Base-by-base conservation (phyloP, 2,888 invertebrate species). In the Erebia ligea region DNA sequence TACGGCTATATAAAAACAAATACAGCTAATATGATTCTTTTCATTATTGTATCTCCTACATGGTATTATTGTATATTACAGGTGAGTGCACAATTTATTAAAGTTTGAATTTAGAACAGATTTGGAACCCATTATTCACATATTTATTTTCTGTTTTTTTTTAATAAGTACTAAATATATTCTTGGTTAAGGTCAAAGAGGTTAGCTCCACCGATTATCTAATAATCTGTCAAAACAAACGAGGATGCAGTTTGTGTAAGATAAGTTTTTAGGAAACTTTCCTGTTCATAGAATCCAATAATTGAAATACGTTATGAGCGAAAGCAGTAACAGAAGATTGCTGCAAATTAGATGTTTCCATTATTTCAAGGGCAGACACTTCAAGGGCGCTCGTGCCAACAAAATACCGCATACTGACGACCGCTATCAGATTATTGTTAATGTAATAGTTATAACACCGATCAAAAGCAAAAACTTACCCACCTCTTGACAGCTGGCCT, bases 401-500 rank as follows among this genome's bases (percentile, higher is more conserved):
- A 76, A 77, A 79, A 75, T 77, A 73, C 72, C 73, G 76, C 76
- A 77, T 75, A 72, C 69, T 65, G 70, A 69, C 73, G 74, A 73
- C 73, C 62, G 67, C 74, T 76, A 74, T 70, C 56, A 63, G 50
- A 65, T 61, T 52, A 72, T 21, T 68, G 54, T 67, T 52, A 69
- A 63, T 48, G 42, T 17, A 45, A 52, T 10, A 19, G 6, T 15
- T 19, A 58, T 56, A 62, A 62, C 68, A 58, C 70, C 54, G 57
- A 67, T 65, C 40, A 42, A 69, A 74, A 74, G 21, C 64, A 72
- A 87, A 92, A 93, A 95, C 95, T 95, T 95, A 95, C 95, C 95
- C 94, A 96, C 96, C 96, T 96, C 96, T 95, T 95, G 95, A 95
- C 95, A 95, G 92, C 94, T 94, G 89, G 95, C 95, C 90, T 94